Percentiles rank a stretch among this genome's conserved stretches.
phyloP scores from a whole-genome alignment of 1,140 invertebrate genomes.

The Drosophila equinoxialis region DNA sequence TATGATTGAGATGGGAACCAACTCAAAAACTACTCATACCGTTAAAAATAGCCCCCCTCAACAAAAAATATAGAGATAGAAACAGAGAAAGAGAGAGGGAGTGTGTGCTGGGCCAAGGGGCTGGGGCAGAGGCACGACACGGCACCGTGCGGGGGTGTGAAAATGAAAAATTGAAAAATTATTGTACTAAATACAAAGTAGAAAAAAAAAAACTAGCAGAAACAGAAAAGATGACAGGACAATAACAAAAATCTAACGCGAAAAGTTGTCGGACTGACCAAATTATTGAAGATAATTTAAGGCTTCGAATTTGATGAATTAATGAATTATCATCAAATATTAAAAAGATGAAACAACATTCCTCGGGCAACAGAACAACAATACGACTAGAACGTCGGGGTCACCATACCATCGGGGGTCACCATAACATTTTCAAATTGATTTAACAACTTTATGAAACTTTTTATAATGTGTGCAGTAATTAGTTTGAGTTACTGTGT shows the following conservation, averaged over 20 bases:
- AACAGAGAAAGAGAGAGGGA: slow-evolving; percentile 14
- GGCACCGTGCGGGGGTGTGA: neutral
- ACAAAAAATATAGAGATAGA: neutral
- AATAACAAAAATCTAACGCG: slow-evolving; percentile 37
- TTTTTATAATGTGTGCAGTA: too few species aligned
- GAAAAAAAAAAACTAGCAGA: slow-evolving; percentile 22
- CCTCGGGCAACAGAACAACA: too few species aligned
- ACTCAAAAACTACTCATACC: slow-evolving; percentile 61
- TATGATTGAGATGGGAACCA: slow-evolving; percentile 70
- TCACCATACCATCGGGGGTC: too few species aligned
- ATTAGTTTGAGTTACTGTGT: too few species aligned
- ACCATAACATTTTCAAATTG: too few species aligned
- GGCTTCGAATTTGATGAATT: neutral
- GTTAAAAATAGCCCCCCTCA: slow-evolving; percentile 60
- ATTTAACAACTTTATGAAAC: too few species aligned
- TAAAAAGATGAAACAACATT: too few species aligned
- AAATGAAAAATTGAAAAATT: slow-evolving; percentile 69
- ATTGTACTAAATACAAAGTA: slow-evolving; percentile 54
- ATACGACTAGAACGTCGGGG: too few species aligned
- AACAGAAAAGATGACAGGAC: slow-evolving; percentile 32
- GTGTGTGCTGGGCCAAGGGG: slow-evolving; percentile 23
- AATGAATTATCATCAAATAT: neutral
- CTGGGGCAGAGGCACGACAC: neutral
- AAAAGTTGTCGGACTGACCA: slow-evolving; percentile 22
- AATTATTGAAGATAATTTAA: slow-evolving; percentile 55